Base-by-base conservation (phyloP, 2,797 vertebrate species). In the Halcyon badia region DNA sequence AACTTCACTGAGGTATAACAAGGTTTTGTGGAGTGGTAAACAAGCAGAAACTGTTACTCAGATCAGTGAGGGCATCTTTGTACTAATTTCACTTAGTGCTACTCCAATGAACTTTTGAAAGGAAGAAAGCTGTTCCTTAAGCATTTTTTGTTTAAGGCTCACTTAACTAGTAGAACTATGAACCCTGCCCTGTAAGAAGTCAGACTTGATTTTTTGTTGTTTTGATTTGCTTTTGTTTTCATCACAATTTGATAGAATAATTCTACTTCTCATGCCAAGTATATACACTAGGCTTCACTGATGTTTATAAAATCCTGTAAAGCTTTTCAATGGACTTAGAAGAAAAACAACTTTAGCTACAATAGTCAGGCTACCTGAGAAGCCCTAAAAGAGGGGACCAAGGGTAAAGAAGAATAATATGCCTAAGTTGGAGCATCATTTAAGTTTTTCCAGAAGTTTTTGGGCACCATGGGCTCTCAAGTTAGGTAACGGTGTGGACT, bases 1-100 rank as follows among this genome's bases (percentile, higher is more conserved):
- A 71, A 83, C 64, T 83, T 71, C 73, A 89, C 82, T 85, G 41
- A 37, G 21, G 1, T 33, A 26, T 71, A 91, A 84, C 31, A 87
- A 65, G 71, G 51, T 94, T 94, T 87, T 89, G 31, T 80, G 39
- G 28, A 6, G 8, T 84, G 85, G 56, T 80, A 91, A 95, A 78
- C 85, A 93, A 83, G 57, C 33, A 92, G 85, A 89, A 95, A 42
- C n/a, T 88, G 76, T 68, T 94, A 46, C 42, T 62, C 39, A 71
- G 42, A 66, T 56, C 31, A 66, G 44, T 9, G 37, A 92, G 35
- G 15, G 16, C 9, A 73, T 57, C 69, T 58, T 77, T 30, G 37
- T 90, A 22, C 37, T 75, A 33, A 94, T 81, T 92, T 87, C 3
- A 48, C 94, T 95, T 75, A 72, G n/a, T 46, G 35, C 15, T 88